These are phyloP conservation scores for Clitarchus hookeri DNA, from an alignment of 2,888 invertebrate genomes.

Conservation along the genomic window DNA sequence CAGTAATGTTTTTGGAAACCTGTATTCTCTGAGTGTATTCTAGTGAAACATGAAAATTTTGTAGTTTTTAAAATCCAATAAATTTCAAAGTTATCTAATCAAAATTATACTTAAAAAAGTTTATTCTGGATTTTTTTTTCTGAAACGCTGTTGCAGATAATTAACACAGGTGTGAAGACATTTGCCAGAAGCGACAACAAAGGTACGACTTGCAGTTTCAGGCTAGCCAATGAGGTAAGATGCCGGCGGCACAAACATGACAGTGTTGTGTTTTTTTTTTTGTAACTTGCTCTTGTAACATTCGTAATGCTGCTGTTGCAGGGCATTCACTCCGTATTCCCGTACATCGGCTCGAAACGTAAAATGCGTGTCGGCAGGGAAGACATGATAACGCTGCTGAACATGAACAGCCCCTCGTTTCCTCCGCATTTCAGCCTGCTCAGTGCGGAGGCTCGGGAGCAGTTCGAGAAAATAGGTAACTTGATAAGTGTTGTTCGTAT, in stretches of 20 bases:
- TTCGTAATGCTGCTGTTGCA: conserved; percentile 41
- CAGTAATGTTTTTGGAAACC: too few relatives aligned
- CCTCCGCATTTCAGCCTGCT: conserved; percentile 77
- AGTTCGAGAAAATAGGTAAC: conserved; percentile 73
- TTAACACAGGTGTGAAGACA: conserved; percentile 95
- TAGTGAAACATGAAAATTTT: too few relatives aligned
- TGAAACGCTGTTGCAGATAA: conserved; percentile 63
- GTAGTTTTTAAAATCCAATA: too few relatives aligned
- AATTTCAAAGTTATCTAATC: too few relatives aligned
- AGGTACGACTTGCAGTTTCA: conserved; percentile 64
- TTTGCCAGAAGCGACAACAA: conserved; percentile 93
- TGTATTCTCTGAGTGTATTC: too few relatives aligned
- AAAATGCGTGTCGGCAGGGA: conserved; percentile 71
- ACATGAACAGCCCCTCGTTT: conserved; percentile 76
- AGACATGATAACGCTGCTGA: conserved; percentile 77
- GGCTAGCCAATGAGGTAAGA: conserved; percentile 82
- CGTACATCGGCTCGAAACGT: conserved; percentile 69
- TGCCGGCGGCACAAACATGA: not conserved
- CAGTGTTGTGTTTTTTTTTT: not conserved
- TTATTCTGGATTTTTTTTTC: too few relatives aligned
- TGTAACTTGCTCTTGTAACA: not conserved
- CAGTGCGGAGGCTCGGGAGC: conserved; percentile 66
- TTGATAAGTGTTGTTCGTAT: conserved; percentile 30
- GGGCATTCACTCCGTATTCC: conserved; percentile 75
- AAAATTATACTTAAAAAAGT: too few relatives aligned